phyloP scores from a whole-genome alignment of 2,797 vertebrate species.

The Picus viridis region DNA sequence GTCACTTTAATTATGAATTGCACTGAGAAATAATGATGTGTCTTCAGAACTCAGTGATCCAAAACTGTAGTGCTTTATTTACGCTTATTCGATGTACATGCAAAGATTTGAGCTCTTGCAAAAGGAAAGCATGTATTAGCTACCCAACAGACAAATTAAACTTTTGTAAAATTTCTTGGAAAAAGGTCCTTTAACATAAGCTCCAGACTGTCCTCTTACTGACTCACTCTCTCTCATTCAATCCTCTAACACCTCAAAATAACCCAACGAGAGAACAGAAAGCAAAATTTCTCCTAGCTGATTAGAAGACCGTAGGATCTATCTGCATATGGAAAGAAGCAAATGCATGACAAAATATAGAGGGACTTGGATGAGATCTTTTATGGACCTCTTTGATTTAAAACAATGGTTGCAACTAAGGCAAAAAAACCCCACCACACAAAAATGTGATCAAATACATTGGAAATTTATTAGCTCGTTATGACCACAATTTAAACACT shows the following conservation, averaged over 20 bases:
- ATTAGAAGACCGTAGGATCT: neutral
- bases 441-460: neutral
- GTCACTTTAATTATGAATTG: neutral
- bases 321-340: neutral
- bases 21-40: accelerated
- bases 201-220: neutral
- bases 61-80: neutral
- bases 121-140: neutral
- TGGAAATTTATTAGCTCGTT: neutral
- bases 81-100: neutral
- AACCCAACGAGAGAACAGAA: neutral
- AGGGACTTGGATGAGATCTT: neutral
- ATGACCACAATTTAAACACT: neutral
- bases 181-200: neutral
- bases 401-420: neutral
- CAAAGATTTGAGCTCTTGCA: neutral
- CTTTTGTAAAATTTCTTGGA: neutral
- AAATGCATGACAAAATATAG: neutral
- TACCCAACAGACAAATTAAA: neutral
- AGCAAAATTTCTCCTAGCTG: neutral
- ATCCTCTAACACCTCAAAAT: neutral
- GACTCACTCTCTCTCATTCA: neutral
- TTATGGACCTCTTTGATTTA: neutral
- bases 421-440: accelerated
- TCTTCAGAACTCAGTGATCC: neutral